Conservation (phyloP, 2,113 vertebrate species). For the Leiothrix lutea region DNA sequence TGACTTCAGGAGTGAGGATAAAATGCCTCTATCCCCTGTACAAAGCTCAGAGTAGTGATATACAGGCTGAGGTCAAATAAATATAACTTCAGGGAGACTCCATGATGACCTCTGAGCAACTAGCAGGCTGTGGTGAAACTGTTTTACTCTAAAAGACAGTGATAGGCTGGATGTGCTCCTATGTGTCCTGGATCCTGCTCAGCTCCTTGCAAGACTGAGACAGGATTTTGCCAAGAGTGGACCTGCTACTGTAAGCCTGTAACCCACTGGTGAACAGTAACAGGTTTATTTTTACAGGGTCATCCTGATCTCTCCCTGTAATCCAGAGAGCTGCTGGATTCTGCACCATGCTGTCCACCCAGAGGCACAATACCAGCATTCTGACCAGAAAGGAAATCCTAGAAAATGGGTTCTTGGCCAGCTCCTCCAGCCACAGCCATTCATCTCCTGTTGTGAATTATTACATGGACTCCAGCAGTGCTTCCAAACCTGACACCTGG, state of each 20-base stretch:
- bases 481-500: not conserved
- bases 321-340: not conserved
- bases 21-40: accelerated
- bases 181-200: not conserved
- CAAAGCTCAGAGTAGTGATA: not conserved
- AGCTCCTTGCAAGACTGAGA: not conserved
- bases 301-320: not conserved
- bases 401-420: constrained; percentile 35
- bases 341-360: constrained; percentile 29
- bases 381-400: constrained; percentile 40
- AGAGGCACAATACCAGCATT: not conserved
- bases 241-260: not conserved
- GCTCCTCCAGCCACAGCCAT: not conserved
- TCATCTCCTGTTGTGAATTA: not conserved
- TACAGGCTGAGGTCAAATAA: not conserved
- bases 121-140: not conserved
- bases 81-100: not conserved
- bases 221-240: not conserved
- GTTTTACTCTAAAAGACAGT: not conserved
- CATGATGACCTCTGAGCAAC: accelerated
- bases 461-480: not conserved
- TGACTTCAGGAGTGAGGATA: not conserved
- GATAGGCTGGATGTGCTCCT: not conserved
- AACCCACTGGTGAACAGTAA: not conserved
- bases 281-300: not conserved